phyloP scores from a whole-genome alignment of 2,797 vertebrate species.

The Brachymystax lenok region DNA sequence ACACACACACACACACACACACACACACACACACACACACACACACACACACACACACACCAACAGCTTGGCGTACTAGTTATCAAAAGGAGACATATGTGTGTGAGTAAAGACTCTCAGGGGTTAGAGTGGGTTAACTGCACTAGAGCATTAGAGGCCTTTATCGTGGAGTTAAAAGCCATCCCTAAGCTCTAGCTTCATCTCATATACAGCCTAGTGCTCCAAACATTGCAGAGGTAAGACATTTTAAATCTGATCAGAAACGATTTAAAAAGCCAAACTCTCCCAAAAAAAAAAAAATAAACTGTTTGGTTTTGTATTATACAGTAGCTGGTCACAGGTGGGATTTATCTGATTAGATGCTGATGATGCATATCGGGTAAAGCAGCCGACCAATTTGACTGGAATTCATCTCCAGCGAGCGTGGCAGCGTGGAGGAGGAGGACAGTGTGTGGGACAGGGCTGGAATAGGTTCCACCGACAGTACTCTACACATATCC shows the following conservation, averaged over 20 bases:
- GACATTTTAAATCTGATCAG: constrained; percentile 46
- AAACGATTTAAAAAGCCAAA: constrained; percentile 48
- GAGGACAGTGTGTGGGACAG: constrained; percentile 28
- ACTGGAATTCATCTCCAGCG: constrained; percentile 64
- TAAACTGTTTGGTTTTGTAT: constrained; percentile 67
- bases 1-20: too few species aligned
- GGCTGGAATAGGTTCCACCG: constrained; percentile 29
- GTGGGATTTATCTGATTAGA: constrained; percentile 72
- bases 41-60: constrained; percentile 60
- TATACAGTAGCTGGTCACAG: constrained; percentile 65
- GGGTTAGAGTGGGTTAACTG: constrained; percentile 56
- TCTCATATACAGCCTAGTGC: constrained; percentile 51
- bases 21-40: constrained; percentile 27
- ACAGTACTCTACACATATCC: constrained; percentile 28
- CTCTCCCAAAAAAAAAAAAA: constrained; percentile 44
- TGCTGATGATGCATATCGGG: constrained; percentile 65
- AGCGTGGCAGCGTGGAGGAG: constrained; percentile 39
- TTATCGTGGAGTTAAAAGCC: constrained; percentile 66
- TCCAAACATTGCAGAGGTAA: constrained; percentile 46
- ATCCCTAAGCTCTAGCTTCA: constrained; percentile 54
- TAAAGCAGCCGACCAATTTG: constrained; percentile 56
- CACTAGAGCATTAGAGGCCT: constrained; percentile 57
- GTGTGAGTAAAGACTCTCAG: constrained; percentile 72
- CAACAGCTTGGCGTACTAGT: constrained; percentile 62
- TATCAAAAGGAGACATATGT: constrained; percentile 78